Base-by-base conservation (phyloP, 2,113 vertebrate genomes). In the Caranx melampygus region DNA sequence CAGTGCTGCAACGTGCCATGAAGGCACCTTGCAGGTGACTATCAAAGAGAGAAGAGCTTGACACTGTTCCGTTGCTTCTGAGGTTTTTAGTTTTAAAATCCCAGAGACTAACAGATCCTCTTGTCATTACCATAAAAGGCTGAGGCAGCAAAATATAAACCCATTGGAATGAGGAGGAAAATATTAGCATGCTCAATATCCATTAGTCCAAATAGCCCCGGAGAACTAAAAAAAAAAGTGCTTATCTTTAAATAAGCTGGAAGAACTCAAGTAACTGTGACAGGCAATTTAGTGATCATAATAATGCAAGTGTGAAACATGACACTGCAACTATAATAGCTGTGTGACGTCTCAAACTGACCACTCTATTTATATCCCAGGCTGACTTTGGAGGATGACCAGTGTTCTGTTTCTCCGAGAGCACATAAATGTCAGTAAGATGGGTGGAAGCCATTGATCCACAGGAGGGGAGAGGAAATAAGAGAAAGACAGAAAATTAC, bases 401-500 rank as follows among this genome's bases (percentile, higher is more conserved):
- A 65, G 91, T 84, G 75, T 92, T 83, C 51, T 52, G 89, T 92
- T 89, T 85, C 91, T 35, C 68, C 58, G 66, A 85, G 72, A 83
- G 70, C 79, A 68, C 58, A 47, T 1, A 77, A 45, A 86, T 59
- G 86, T 91, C 92, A 85, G 92, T 91, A 89, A 55, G 52, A 73
- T n/a, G 68, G 75, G 81, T 83, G 84, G 79, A 80, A 20, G 74
- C 26, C 78, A 91, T 89, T 42, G 88, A 92, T 89, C 80, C 40
- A 6, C 14, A 74, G 72, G 58, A 74, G 79, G 42, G 61, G 72
- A 70, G 71, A 75, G 69, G 85, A 75, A 90, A 90, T 11, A 20
- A 14, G 67, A 89, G 87, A 88, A 62, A 80, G 72, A 81, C 54
- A 33, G 20, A 76, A 57, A 69, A 42, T 55, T 12, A 16, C 26